Evolutionary conservation across 2,113 vertebrate species (phyloP), one percentile per base, ranked within the genome.

Genomic region (Hipposideros armiger): DNA sequence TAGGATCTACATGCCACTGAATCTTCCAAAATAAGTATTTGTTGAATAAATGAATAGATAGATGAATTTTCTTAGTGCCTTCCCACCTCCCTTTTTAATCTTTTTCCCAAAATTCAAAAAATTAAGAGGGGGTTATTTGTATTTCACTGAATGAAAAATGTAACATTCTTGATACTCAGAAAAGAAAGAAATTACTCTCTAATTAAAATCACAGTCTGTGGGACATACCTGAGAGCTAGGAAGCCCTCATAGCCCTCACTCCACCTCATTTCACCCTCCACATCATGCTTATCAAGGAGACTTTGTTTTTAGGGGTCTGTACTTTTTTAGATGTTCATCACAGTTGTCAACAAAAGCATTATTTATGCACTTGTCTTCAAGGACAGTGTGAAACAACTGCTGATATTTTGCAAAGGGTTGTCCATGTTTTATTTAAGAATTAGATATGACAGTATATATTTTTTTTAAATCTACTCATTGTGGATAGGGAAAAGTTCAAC

Each of bases 401-500:
- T 70, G 42, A 81, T 52, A 66, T 62, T 89, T 69, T 95, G 32
- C n/a, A 80, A 81, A 81, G 6, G 5, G 19, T 14, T 52, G 2
- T 66, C 64, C 22, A 24, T 17, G 64, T 82, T 72, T 88, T 95
- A 67, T 85, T 77, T 40, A 84, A 93, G 24, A 40, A 83, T 86
- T 74, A 74, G 10, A 82, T 36, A 52, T 64, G 91, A 90, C 24
- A 17, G 0, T 36, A 58, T 26, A 40, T 24, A 2, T 36, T 36
- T 36, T 36, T 36, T 36, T 36, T 36, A 36, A 70, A 70, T 50
- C 7, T 15, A 73, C 54, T 93, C 58, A 89, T 17, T 2, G 0
- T 64, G 28, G 7, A 28, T 60, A 89, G 45, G 26, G 16, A 93
- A 95, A 97, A 73, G 26, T 87, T 87, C 26, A 85, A 60, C n/a